These are phyloP conservation scores for Glyptemys insculpta DNA, from an alignment of 2,797 vertebrate species.

Conservation along the genomic window DNA sequence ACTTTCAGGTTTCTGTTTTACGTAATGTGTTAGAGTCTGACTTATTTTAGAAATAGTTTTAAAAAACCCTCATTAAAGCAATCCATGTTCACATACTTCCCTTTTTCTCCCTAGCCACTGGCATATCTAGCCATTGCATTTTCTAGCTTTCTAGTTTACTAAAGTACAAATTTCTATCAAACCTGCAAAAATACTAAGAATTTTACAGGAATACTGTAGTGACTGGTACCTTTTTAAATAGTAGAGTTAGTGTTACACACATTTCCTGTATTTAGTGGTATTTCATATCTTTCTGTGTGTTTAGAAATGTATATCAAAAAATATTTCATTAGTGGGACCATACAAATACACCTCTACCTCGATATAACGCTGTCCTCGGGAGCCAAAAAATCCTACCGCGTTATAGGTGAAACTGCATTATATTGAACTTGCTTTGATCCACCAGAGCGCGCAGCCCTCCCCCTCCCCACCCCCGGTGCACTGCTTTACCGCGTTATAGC, in stretches of 20 bases:
- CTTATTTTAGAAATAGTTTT: not conserved
- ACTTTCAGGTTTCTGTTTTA: conserved; percentile 73
- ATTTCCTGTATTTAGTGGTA: too few species aligned
- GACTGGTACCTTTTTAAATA: not conserved
- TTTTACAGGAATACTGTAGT: not conserved
- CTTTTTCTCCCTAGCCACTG: rapidly evolving
- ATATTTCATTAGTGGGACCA: not conserved
- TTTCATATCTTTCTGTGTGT: not conserved
- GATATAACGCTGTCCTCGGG: too few species aligned
- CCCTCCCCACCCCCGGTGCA: too few species aligned
- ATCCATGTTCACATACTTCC: not conserved
- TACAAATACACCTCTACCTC: not conserved
- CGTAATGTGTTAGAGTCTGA: not conserved
- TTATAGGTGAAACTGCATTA: too few species aligned
- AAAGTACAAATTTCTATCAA: not conserved
- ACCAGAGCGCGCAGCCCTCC: too few species aligned
- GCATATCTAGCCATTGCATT: not conserved
- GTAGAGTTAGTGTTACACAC: not conserved
- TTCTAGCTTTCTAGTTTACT: rapidly evolving
- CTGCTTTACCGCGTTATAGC: too few species aligned
- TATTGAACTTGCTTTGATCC: too few species aligned
- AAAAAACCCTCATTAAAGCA: not conserved
- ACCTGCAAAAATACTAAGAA: not conserved
- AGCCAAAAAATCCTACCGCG: too few species aligned
- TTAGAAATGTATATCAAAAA: not conserved